phyloP scores from a whole-genome alignment of 2,888 invertebrate genomes.

The Cecidostiba fungosa region DNA sequence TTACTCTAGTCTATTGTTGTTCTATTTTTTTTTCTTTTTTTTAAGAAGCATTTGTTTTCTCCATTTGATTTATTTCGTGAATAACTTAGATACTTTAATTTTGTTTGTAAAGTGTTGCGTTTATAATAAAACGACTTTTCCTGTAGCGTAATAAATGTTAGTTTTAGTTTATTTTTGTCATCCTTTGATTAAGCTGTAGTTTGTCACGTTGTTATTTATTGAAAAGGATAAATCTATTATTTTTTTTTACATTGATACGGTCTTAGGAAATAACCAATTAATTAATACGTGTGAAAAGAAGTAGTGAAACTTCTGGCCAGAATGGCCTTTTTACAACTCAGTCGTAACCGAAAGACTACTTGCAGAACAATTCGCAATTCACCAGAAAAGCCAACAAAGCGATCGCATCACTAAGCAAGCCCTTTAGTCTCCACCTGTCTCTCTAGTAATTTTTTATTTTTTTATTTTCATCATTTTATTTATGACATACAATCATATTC shows the following conservation, averaged over 20 bases:
- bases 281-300: no score
- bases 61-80: not conserved
- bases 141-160: not conserved
- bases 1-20: no score
- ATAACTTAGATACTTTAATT: not conserved
- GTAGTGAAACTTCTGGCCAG: not conserved
- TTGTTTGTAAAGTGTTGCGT: not conserved
- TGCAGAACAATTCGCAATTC: constrained; percentile 43
- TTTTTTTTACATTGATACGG: not conserved
- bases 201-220: not conserved
- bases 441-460: not conserved
- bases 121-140: not conserved
- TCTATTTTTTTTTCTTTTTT: not conserved
- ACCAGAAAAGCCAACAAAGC: constrained; percentile 31
- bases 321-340: not conserved
- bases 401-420: constrained; percentile 63
- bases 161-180: constrained; percentile 3
- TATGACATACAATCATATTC: not conserved
- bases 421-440: not conserved
- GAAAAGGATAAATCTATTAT: no score
- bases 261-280: not conserved
- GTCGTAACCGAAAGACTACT: constrained; percentile 34
- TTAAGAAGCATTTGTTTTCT: not conserved
- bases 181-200: not conserved
- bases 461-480: constrained; percentile 1